Evolutionary conservation across 2,113 vertebrate species (phyloP).

Genomic region (Tilapia sparmanii): DNA sequence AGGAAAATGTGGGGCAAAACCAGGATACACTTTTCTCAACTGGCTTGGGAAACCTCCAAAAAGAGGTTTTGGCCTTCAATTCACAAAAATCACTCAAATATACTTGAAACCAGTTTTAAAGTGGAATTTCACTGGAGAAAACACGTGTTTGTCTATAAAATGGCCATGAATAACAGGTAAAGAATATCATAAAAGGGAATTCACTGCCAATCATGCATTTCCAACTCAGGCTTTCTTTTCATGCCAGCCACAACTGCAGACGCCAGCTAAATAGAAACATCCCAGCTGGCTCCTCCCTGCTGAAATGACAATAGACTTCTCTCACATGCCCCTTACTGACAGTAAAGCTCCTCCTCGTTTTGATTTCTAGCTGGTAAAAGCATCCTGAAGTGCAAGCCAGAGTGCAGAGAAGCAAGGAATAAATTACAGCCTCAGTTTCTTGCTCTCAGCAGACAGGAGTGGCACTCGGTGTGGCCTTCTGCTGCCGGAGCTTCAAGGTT

Average conservation of each 20-base stretch:
- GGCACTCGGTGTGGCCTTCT: not conserved
- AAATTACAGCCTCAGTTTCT: not conserved
- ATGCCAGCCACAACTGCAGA: conserved; percentile 61
- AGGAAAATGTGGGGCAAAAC: not conserved
- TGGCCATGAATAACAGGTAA: rapidly evolving
- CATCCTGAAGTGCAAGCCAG: not conserved
- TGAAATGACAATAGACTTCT: conserved; percentile 29
- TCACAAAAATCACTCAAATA: not conserved
- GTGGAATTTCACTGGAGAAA: not conserved
- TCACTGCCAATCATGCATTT: conserved; percentile 44
- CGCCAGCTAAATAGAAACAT: conserved; percentile 64
- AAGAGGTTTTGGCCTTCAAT: not conserved
- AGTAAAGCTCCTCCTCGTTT: not conserved
- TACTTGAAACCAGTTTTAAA: not conserved
- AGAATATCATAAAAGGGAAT: not conserved
- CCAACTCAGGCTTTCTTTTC: conserved; percentile 64
- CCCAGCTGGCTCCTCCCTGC: conserved; percentile 28
- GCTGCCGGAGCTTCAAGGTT: rapidly evolving
- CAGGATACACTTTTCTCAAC: not conserved
- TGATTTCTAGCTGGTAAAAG: not conserved
- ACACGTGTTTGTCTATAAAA: not conserved
- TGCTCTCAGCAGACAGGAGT: not conserved
- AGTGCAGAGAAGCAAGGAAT: not conserved
- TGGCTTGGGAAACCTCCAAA: not conserved
- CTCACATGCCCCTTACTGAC: not conserved